phyloP scores from a whole-genome alignment of 2,113 vertebrate species.

The Pogonocichla stellata region DNA sequence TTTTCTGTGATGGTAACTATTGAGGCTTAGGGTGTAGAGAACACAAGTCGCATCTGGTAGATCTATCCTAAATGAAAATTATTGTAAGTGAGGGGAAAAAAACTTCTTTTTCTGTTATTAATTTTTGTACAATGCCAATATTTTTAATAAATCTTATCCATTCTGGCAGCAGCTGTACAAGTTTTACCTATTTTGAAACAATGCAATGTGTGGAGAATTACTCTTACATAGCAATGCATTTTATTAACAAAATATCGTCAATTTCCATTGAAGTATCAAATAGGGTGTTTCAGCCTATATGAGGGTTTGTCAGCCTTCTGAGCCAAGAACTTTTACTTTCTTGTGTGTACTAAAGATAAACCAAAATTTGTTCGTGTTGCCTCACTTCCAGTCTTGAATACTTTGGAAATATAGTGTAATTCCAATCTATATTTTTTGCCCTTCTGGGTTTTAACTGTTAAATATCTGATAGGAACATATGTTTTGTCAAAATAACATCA shows the following conservation, averaged over 20 bases:
- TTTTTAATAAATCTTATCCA: not conserved
- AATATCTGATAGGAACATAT: not conserved
- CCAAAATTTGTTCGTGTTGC: not conserved
- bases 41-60: not conserved
- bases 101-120: not conserved
- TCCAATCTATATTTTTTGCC: not conserved
- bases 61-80: not conserved
- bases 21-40: not conserved
- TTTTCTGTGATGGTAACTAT: not conserved
- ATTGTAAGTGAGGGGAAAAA: fast-evolving
- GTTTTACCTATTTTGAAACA: not conserved
- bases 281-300: not conserved
- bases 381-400: not conserved
- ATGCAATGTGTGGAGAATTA: not conserved
- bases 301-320: not conserved
- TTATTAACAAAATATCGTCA: not conserved
- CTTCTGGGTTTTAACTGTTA: not conserved
- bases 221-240: not conserved
- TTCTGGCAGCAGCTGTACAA: not conserved
- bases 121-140: not conserved
- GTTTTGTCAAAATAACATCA: not conserved
- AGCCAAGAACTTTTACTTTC: not conserved
- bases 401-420: not conserved
- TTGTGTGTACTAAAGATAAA: not conserved
- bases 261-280: not conserved